A percentile compares a stretch with the other conserved stretches of the same genome.
Evolutionary conservation across 53 echinoderm and acorn worm genomes (phyloP).

Genomic region (Hippasteria phrygiana): DNA sequence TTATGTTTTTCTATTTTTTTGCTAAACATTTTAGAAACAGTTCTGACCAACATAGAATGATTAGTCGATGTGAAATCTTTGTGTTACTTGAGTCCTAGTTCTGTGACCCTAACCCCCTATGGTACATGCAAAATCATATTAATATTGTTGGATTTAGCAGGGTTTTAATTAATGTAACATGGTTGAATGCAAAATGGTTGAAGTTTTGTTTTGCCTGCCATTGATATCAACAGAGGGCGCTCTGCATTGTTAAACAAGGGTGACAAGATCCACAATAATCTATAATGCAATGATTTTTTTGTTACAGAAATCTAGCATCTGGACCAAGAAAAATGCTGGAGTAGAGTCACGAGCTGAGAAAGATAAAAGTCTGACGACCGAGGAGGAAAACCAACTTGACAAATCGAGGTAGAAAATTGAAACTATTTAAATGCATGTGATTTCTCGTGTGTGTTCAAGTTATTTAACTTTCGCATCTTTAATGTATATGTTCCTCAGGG

Average conservation of each 20-base stretch:
- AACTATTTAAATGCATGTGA: not conserved
- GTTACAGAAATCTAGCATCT: slow-evolving; percentile 79
- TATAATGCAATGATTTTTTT: too few relatives aligned
- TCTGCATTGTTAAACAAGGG: not conserved
- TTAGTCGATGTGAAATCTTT: too few relatives aligned
- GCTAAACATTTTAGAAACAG: too few relatives aligned
- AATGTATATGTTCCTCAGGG: too few relatives aligned
- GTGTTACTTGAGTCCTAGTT: too few relatives aligned
- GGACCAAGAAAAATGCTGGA: slow-evolving; percentile 92
- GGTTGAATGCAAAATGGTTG: not conserved
- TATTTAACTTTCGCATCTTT: not conserved
- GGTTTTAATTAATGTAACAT: too few relatives aligned
- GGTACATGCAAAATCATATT: too few relatives aligned
- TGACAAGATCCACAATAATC: not conserved
- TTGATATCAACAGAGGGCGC: too few relatives aligned
- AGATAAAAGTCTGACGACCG: slow-evolving; percentile 68
- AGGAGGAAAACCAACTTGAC: slow-evolving; percentile 73
- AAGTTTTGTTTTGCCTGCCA: not conserved
- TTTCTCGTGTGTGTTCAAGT: not conserved
- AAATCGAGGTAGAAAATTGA: slow-evolving; percentile 70
- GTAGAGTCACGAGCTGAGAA: slow-evolving; percentile 62
- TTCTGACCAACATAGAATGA: too few relatives aligned
- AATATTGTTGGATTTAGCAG: too few relatives aligned
- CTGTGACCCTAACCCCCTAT: too few relatives aligned
- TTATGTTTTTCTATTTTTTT: too few relatives aligned